Base-by-base conservation (phyloP, 2,113 vertebrate species). In the Nothoprocta pentlandii region DNA sequence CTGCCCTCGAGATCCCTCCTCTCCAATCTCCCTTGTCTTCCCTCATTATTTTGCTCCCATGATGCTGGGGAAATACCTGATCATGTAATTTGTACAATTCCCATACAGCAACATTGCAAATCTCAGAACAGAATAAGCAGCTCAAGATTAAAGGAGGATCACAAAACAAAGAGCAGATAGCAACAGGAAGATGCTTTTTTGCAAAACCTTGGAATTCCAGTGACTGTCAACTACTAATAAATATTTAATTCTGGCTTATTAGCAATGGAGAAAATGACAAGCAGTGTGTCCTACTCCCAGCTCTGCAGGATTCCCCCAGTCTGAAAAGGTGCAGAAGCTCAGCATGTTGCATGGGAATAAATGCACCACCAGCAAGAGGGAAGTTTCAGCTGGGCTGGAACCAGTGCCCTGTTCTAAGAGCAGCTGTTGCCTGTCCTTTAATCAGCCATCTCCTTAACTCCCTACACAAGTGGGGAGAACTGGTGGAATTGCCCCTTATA, bases 291-390 rank as follows among this genome's bases (percentile, higher is more conserved):
- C 36, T 34, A 19, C 51, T 71, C 11, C 0, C 16, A 75, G 26
- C 5, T 79, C 62, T 61, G 56, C 19, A 3, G 2, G 36, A 13
- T 46, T 78, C 64, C 47, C 47, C 2, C 49, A 34, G 4, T 20
- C 5, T 74, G 10, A 47, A 78, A 46, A 64, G 6, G 6, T 28
- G 20, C 1, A 64, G 30, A 74, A 80, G 4, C 17, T 56, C 58
- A 76, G 26, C 28, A 42, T 15, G 15, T 8, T 32, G 4, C 20
- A 7, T 1, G 13, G 8, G 7, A 20, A 42, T 41, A 56, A 69
- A 69, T 32, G 7, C 0, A 22, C 2, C 3, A 46, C 10, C 22
- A 20, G 51, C 6, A 62, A 5, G 0, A 70, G 30, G 0, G 0
- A 81, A 74, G 28, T 42, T 49, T 30, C 36, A 12, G 16, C 62